These are phyloP conservation scores for Crenichthys baileyi DNA, from an alignment of 2,797 vertebrate genomes.

Conservation along the genomic window DNA sequence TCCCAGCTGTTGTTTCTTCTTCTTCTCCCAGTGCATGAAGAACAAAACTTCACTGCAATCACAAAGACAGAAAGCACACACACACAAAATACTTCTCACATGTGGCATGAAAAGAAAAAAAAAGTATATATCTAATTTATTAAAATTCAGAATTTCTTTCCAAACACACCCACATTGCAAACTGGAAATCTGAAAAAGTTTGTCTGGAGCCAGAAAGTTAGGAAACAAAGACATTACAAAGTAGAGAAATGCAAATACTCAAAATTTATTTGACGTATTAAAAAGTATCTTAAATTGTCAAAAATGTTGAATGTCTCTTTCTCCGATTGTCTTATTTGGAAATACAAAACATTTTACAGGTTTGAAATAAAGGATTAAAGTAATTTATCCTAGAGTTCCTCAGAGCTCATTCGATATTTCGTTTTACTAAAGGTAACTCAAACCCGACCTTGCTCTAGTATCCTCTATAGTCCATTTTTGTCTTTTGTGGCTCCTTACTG, in stretches of 20 bases:
- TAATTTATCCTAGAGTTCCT: not conserved
- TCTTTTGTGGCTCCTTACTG: not conserved
- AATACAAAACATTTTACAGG: not conserved
- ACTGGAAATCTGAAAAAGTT: conserved; percentile 41
- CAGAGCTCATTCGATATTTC: not conserved
- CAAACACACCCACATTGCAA: conserved; percentile 34
- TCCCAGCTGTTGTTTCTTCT: conserved; percentile 64
- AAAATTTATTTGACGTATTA: conserved; percentile 10
- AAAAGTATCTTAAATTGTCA: not conserved
- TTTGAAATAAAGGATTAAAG: not conserved
- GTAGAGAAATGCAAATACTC: not conserved
- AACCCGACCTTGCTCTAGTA: not conserved
- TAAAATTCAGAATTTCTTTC: conserved; percentile 28
- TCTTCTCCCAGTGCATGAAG: conserved; percentile 39
- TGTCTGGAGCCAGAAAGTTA: conserved; percentile 52
- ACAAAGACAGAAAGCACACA: conserved; percentile 1
- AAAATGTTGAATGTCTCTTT: not conserved
- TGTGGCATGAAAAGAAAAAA: conserved; percentile 39
- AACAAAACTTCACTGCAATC: conserved; percentile 49
- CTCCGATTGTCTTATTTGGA: not conserved
- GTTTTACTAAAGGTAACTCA: not conserved
- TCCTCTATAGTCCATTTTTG: not conserved
- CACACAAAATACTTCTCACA: conserved; percentile 11
- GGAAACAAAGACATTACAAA: conserved; percentile 19
- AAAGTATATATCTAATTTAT: conserved; percentile 22